Evolutionary conservation across 2,797 vertebrate species (phyloP).

Genomic region (Eulemur coronatus): DNA sequence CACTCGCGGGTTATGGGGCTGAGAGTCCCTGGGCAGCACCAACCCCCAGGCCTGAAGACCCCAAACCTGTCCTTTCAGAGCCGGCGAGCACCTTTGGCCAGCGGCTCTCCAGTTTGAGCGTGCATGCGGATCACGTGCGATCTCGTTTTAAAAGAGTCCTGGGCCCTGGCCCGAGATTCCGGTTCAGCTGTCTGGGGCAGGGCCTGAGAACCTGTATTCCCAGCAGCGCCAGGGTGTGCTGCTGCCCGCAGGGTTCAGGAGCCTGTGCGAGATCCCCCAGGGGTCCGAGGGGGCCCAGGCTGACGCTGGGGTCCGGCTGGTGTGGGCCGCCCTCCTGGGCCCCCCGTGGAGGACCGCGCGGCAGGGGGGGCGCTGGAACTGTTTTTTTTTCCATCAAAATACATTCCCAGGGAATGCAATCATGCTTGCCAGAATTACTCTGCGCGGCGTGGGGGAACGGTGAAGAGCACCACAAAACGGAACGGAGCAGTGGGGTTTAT

Average conservation of each 20-base stretch:
- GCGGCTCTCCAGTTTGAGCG: background rate
- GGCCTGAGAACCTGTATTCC: background rate
- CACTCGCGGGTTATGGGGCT: background rate
- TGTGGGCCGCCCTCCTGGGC: background rate
- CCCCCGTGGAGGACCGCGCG: background rate
- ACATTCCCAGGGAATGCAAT: background rate
- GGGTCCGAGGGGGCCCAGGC: background rate
- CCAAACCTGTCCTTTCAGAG: background rate
- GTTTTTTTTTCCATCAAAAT: background rate
- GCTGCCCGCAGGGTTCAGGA: background rate
- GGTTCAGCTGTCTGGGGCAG: too few species aligned
- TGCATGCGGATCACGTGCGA: background rate
- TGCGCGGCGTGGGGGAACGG: background rate
- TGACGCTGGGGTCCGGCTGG: accelerated
- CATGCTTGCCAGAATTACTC: background rate
- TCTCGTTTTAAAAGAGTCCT: background rate
- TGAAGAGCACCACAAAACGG: background rate
- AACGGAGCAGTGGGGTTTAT: background rate
- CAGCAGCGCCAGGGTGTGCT: background rate
- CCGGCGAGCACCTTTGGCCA: background rate
- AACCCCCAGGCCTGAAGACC: background rate
- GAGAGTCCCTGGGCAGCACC: background rate
- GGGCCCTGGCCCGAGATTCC: background rate
- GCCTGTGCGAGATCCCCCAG: background rate
- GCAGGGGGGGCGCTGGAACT: background rate